A percentile compares a stretch with the other conserved stretches of the same genome.
Conservation (phyloP, 2,113 vertebrate genomes). For the Chroicocephalus ridibundus region DNA sequence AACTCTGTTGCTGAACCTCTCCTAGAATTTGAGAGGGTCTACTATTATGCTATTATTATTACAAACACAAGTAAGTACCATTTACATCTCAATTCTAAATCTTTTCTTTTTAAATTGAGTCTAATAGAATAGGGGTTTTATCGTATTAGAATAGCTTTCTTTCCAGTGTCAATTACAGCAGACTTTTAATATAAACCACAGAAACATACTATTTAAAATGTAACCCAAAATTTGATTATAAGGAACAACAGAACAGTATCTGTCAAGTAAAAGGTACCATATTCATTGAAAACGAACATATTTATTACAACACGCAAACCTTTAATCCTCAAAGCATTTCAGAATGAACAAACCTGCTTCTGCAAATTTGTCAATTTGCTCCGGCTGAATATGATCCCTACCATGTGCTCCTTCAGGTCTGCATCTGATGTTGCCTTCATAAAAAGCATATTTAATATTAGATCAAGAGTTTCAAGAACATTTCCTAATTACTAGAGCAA, state of each 20-base stretch:
- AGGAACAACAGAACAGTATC: background rate
- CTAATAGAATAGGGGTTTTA: background rate
- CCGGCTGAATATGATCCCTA: constrained; percentile 98
- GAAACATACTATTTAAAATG: background rate
- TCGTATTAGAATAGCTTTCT: background rate
- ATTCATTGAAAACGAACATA: background rate
- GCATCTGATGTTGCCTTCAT: constrained; percentile 93
- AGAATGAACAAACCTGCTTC: constrained; percentile 87
- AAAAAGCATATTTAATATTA: background rate
- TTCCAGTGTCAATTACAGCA: background rate
- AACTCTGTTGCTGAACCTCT: background rate
- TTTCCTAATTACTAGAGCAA: background rate
- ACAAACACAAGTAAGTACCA: background rate
- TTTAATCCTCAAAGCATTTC: background rate
- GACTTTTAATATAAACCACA: background rate
- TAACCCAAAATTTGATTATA: background rate
- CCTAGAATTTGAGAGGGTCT: background rate
- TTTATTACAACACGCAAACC: background rate
- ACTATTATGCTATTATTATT: background rate
- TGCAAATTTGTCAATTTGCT: constrained; percentile 98
- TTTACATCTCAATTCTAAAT: background rate
- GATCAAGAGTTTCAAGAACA: background rate
- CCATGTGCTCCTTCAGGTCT: constrained; percentile 99
- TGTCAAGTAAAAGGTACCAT: background rate
- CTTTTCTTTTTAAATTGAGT: background rate